A percentile compares a stretch with the other conserved stretches of the same genome.
Conservation (phyloP, 2,888 invertebrate genomes). For the Andrena minutula region DNA sequence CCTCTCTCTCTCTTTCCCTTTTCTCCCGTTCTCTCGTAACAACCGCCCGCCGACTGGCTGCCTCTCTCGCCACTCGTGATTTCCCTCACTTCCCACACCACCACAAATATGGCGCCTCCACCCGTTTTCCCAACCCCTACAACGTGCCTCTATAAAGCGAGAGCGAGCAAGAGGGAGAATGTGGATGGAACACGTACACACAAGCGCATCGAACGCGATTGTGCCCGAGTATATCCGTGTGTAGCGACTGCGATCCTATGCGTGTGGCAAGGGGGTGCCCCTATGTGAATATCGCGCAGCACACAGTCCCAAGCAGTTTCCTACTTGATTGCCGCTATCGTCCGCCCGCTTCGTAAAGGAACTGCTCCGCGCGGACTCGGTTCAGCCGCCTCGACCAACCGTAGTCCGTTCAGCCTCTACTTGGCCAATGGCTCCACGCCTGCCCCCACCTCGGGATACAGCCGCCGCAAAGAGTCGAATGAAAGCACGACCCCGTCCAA, state of each 20-base stretch:
- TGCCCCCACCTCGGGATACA: constrained; percentile 45
- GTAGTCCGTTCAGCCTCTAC: constrained; percentile 36
- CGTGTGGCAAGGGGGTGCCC: constrained; percentile 75
- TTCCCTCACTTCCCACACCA: constrained; percentile 83
- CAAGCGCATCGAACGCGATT: constrained; percentile 41
- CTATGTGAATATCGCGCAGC: constrained; percentile 84
- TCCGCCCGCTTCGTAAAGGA: constrained; percentile 81
- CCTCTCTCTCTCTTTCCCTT: constrained; percentile 53
- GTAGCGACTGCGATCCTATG: constrained; percentile 67
- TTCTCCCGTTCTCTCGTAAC: constrained; percentile 57
- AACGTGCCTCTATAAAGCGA: constrained; percentile 73
- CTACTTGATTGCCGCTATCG: constrained; percentile 85
- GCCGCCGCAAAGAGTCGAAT: constrained; percentile 74
- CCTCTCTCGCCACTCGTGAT: constrained; percentile 82
- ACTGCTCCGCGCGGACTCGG: constrained; percentile 80
- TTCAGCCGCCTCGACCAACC: constrained; percentile 75
- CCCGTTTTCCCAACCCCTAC: constrained; percentile 82
- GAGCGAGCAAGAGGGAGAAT: constrained; percentile 49
- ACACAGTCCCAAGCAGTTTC: constrained; percentile 85
- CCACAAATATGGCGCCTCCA: constrained; percentile 85
- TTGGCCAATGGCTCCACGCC: constrained; percentile 69
- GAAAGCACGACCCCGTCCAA: constrained; percentile 74
- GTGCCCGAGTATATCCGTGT: constrained; percentile 51
- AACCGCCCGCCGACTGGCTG: constrained; percentile 71
- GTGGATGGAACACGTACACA: constrained; percentile 56